A percentile compares a stretch with the other conserved stretches of the same genome.
Conservation (phyloP, 2,888 invertebrate species). For the Hirtodrosophila alboralis region DNA sequence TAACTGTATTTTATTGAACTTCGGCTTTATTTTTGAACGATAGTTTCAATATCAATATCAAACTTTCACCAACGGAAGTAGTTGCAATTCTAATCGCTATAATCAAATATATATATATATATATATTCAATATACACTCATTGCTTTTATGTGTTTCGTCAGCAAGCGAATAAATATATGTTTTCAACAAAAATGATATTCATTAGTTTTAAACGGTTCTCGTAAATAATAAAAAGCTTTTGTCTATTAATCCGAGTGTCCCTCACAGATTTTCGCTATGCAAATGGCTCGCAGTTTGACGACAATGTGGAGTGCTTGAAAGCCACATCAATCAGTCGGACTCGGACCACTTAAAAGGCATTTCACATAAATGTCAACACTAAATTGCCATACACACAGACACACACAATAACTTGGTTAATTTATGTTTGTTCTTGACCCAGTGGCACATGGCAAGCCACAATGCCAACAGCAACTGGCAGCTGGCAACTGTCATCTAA, state of each 20-base stretch:
- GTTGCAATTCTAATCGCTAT: too few relatives aligned
- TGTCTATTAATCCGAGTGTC: conserved; percentile 15
- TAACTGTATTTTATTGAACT: too few relatives aligned
- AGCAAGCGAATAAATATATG: too few relatives aligned
- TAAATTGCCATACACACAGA: conserved; percentile 50
- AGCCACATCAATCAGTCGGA: conserved; percentile 63
- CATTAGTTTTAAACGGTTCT: background rate
- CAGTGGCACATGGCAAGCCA: conserved; percentile 34
- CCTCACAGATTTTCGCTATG: conserved; percentile 29
- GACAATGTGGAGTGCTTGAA: conserved; percentile 17
- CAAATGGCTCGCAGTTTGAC: conserved; percentile 28
- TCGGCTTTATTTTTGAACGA: too few relatives aligned
- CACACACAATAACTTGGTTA: conserved; percentile 38
- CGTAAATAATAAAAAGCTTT: conserved; percentile 16
- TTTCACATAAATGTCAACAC: conserved; percentile 74
- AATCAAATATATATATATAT: too few relatives aligned
- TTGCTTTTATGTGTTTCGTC: too few relatives aligned
- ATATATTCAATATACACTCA: too few relatives aligned
- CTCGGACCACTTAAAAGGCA: conserved; percentile 55
- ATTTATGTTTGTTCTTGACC: conserved; percentile 42
- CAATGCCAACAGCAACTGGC: conserved; percentile 11
- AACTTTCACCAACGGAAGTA: too few relatives aligned
- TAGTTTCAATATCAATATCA: too few relatives aligned
- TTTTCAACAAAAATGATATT: too few relatives aligned
- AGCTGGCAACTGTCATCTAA: conserved; percentile 63